Percentiles rank a stretch among this genome's conserved stretches.
phyloP scores from a whole-genome alignment of 1,140 invertebrate species.

The Wiebesia pumilae region DNA sequence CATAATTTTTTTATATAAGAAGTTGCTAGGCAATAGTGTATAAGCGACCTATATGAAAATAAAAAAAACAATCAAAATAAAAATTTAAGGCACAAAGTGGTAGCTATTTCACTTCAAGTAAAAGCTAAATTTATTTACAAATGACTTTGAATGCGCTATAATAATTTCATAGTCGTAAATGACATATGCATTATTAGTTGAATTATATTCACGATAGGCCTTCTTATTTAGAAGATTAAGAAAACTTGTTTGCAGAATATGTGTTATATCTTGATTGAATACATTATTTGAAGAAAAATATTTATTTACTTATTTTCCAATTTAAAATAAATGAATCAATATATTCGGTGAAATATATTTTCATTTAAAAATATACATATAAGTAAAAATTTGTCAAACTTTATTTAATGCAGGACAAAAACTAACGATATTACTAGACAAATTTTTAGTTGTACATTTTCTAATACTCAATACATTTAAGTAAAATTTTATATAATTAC shows the following conservation, averaged over 20 bases:
- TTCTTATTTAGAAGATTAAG: background rate
- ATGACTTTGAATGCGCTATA: background rate
- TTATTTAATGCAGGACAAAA: too few relatives aligned
- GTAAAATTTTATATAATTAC: too few relatives aligned
- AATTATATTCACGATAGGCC: background rate
- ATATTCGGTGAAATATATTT: too few relatives aligned
- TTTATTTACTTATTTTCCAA: background rate
- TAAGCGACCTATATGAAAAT: background rate
- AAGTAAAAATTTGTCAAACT: too few relatives aligned
- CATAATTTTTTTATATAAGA: slow-evolving; percentile 36
- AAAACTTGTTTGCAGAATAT: slow-evolving; percentile 1
- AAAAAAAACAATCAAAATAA: slow-evolving; percentile 28
- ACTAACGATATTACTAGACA: too few relatives aligned
- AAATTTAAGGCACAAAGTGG: background rate
- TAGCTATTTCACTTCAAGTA: background rate
- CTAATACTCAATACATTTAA: too few relatives aligned
- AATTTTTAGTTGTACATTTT: too few relatives aligned
- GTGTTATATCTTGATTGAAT: background rate
- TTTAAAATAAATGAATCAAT: too few relatives aligned
- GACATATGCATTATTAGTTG: slow-evolving; percentile 8
- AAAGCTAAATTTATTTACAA: slow-evolving; percentile 18
- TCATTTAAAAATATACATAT: too few relatives aligned
- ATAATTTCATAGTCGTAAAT: background rate
- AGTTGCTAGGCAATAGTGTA: background rate
- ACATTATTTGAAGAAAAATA: background rate